A percentile compares a stretch with the other conserved stretches of the same genome.
Conservation (phyloP, 2,113 vertebrate genomes). For the Gobiocypris rarus region DNA sequence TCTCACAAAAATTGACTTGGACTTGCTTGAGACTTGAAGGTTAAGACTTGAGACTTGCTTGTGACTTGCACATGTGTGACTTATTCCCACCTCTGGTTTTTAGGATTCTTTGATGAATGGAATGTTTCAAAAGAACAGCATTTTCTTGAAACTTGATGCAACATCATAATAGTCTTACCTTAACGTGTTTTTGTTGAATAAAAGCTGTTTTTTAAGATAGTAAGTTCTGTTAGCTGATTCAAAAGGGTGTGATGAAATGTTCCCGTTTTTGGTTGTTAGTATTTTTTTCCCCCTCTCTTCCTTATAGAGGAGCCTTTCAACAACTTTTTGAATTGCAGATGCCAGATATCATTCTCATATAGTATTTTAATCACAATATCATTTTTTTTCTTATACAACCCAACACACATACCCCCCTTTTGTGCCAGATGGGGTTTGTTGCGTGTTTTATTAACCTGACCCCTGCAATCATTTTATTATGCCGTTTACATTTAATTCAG, state of each 20-base stretch:
- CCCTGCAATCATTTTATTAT: constrained; percentile 55
- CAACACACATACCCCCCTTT: not conserved
- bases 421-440: constrained; percentile 39
- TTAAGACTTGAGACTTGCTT: too few relatives aligned
- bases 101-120: not conserved
- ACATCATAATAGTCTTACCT: not conserved
- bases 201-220: too few relatives aligned
- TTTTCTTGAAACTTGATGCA: not conserved
- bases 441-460: constrained; percentile 53
- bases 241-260: not conserved
- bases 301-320: constrained; percentile 18
- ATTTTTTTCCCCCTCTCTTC: not conserved
- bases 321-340: constrained; percentile 37
- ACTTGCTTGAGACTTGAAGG: too few relatives aligned
- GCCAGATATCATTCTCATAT: not conserved
- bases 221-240: not conserved
- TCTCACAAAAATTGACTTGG: too few relatives aligned
- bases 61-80: too few relatives aligned
- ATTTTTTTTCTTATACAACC: constrained; percentile 23
- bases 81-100: too few relatives aligned
- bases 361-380: not conserved
- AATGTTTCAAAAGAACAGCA: not conserved
- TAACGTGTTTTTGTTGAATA: not conserved
- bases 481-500: constrained; percentile 53
- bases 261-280: too few relatives aligned